Evolutionary conservation across 2,888 invertebrate species (phyloP).

Genomic region (Lottia gigantea): DNA sequence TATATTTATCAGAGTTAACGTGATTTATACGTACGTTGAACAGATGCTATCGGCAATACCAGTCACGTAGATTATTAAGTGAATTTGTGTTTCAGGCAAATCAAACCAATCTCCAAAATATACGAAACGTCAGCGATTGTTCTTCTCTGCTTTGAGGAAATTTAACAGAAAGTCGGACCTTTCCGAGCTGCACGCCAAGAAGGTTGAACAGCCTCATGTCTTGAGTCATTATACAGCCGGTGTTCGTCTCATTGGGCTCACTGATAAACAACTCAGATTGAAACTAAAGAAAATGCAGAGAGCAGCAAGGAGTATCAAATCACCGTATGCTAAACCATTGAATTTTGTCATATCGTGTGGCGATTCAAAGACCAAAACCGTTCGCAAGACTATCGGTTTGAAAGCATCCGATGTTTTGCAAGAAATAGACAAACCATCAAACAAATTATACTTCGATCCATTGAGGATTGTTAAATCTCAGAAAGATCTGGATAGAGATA

Average conservation of each 20-base stretch:
- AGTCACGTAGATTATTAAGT: too few relatives aligned
- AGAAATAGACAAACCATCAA: too few relatives aligned
- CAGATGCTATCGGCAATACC: too few relatives aligned
- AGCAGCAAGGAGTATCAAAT: slow-evolving; percentile 38
- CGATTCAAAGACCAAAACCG: not conserved
- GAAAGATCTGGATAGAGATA: too few relatives aligned
- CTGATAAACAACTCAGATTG: slow-evolving; percentile 43
- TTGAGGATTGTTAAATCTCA: too few relatives aligned
- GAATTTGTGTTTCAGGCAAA: too few relatives aligned
- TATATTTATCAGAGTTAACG: too few relatives aligned
- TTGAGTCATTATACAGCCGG: slow-evolving; percentile 55
- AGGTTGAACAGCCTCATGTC: slow-evolving; percentile 44
- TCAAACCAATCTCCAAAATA: not conserved
- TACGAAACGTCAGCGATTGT: slow-evolving; percentile 40
- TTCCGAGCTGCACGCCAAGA: slow-evolving; percentile 39
- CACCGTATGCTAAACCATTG: slow-evolving; percentile 54
- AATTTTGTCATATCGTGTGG: slow-evolving; percentile 29
- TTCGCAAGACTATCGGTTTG: slow-evolving; percentile 4
- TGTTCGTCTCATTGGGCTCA: slow-evolving; percentile 49
- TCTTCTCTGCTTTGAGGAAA: slow-evolving; percentile 49
- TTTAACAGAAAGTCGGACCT: slow-evolving; percentile 45
- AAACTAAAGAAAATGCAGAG: slow-evolving; percentile 47
- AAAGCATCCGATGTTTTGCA: not conserved
- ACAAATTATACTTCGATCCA: too few relatives aligned
- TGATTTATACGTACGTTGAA: too few relatives aligned